A percentile compares a stretch with the other conserved stretches of the same genome.
These are phyloP conservation scores for Lophura swinhoii DNA, from an alignment of 2,797 vertebrate genomes.

Conservation along the genomic window DNA sequence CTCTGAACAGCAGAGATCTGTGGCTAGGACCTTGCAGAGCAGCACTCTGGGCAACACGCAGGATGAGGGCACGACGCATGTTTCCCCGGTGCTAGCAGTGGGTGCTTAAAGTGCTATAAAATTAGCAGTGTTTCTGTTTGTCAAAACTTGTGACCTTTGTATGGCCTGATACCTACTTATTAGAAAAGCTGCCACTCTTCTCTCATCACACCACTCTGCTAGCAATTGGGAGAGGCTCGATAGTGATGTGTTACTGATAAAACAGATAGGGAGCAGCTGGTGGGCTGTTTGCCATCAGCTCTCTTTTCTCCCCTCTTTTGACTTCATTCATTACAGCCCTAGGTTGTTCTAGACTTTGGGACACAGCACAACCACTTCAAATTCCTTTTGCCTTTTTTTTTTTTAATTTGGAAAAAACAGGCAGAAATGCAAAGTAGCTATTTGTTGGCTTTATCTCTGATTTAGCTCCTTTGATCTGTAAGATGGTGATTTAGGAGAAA, in stretches of 20 bases:
- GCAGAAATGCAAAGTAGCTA: background rate
- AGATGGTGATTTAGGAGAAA: background rate
- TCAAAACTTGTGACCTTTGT: background rate
- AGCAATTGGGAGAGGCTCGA: background rate
- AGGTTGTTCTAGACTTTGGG: background rate
- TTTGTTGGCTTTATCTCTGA: background rate
- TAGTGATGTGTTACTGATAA: fast-evolving
- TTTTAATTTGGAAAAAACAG: background rate
- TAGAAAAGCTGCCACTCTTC: background rate
- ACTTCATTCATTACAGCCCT: background rate
- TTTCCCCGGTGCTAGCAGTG: background rate
- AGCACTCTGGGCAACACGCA: background rate
- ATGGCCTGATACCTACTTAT: background rate
- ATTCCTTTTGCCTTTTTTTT: background rate
- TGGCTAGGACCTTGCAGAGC: background rate
- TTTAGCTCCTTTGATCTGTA: background rate
- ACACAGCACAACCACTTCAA: fast-evolving
- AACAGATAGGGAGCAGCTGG: background rate
- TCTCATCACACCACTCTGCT: background rate
- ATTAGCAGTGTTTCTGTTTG: background rate
- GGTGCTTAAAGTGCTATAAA: background rate
- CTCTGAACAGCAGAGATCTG: background rate
- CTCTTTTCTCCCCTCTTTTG: background rate
- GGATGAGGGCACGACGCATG: fast-evolving
- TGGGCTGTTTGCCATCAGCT: background rate